phyloP scores from a whole-genome alignment of 2,797 vertebrate species.

The Streptopelia turtur region DNA sequence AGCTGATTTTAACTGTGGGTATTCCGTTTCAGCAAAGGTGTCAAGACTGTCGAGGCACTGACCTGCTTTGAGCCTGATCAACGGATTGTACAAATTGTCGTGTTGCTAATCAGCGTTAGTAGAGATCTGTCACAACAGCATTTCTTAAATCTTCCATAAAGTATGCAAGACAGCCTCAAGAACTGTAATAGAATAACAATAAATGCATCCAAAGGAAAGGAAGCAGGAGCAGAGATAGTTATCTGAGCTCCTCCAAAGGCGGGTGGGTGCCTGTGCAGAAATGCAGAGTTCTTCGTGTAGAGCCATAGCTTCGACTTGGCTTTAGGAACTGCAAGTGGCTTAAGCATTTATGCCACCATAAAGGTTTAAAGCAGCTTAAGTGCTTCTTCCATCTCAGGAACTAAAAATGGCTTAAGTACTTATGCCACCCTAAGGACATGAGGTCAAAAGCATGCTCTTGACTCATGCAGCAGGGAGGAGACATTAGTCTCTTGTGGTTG shows the following conservation, averaged over 20 bases:
- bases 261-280: not conserved
- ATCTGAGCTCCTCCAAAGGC: not conserved
- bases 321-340: conserved; percentile 12
- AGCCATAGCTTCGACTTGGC: not conserved
- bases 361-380: conserved; percentile 58
- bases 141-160: conserved; percentile 13
- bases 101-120: not conserved
- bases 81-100: not conserved
- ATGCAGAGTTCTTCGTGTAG: not conserved
- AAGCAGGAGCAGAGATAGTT: not conserved
- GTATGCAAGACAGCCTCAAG: not conserved
- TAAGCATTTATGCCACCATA: conserved; percentile 45
- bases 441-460: conserved; percentile 9
- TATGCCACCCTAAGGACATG: not conserved
- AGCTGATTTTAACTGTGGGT: not conserved
- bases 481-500: not conserved
- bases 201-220: not conserved
- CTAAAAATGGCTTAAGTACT: conserved; percentile 61
- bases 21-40: not conserved
- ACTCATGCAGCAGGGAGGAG: not conserved
- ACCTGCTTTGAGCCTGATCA: not conserved
- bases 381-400: conserved; percentile 12
- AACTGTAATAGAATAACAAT: not conserved
- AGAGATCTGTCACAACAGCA: not conserved
- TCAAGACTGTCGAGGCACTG: not conserved